Percentiles rank a stretch among this genome's conserved stretches.
Conservation (phyloP, 2,888 invertebrate genomes). For the Lumbricus terrestris region DNA sequence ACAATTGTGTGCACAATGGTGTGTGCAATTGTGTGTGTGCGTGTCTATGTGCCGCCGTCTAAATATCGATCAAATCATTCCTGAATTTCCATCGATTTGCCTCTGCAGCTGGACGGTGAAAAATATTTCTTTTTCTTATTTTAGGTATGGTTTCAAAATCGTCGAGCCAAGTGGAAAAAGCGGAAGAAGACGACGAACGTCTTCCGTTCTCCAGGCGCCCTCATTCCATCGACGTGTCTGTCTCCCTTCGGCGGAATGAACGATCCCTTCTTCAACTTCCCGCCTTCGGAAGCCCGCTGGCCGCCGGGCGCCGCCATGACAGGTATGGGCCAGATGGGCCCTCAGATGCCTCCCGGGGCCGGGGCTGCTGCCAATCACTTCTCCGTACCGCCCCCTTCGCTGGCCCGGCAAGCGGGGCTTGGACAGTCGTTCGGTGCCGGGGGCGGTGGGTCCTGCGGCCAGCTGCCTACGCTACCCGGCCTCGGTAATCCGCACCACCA, state of each 20-base stretch:
- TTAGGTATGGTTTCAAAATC: constrained; percentile 98
- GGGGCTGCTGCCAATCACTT: constrained; percentile 23
- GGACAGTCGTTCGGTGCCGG: constrained; percentile 14
- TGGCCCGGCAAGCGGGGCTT: constrained; percentile 4
- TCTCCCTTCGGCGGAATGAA: constrained; percentile 76
- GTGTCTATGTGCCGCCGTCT: too few species aligned
- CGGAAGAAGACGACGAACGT: constrained; percentile 94
- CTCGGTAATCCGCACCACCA: constrained; percentile 16
- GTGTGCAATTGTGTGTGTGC: too few species aligned
- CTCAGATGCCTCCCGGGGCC: constrained; percentile 18
- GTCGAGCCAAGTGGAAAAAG: constrained; percentile 97
- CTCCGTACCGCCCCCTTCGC: constrained; percentile 13
- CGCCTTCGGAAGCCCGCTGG: constrained; percentile 20
- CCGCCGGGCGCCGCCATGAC: constrained; percentile 14
- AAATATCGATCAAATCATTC: neutral
- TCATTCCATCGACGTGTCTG: constrained; percentile 83
- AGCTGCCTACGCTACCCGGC: neutral
- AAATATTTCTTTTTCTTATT: neutral
- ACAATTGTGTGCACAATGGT: too few species aligned
- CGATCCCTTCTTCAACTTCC: constrained; percentile 68
- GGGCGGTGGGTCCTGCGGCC: neutral
- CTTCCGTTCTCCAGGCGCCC: constrained; percentile 80
- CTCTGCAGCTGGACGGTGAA: neutral
- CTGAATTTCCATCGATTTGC: too few species aligned
- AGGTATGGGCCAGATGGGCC: constrained; percentile 26